Percentiles rank a stretch among this genome's conserved stretches.
Evolutionary conservation across 2,113 vertebrate species (phyloP).

Genomic region (Redunca redunca): DNA sequence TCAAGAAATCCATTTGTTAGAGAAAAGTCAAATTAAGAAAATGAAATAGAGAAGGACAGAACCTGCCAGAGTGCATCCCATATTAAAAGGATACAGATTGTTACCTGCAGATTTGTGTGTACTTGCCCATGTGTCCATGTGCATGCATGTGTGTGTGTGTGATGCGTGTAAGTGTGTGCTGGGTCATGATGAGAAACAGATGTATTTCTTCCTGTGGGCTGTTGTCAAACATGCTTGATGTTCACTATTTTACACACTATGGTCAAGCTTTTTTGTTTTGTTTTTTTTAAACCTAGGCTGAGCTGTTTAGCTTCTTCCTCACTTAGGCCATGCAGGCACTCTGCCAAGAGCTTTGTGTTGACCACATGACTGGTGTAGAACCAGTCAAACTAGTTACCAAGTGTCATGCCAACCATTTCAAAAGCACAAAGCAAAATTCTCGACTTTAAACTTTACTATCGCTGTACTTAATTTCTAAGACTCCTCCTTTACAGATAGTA

Average conservation of each 20-base stretch:
- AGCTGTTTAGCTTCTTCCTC: neutral
- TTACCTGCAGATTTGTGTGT: neutral
- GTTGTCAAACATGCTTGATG: neutral
- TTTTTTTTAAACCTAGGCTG: neutral
- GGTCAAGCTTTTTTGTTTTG: neutral
- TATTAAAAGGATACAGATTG: neutral
- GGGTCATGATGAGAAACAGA: neutral
- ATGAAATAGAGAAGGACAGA: neutral
- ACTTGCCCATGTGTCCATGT: rapidly evolving
- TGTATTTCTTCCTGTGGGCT: neutral
- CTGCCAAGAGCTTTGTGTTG: neutral
- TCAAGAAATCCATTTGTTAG: neutral
- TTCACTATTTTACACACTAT: neutral
- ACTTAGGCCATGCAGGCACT: neutral
- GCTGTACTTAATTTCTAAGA: neutral
- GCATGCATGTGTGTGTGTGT: too few species aligned
- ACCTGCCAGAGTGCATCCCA: neutral
- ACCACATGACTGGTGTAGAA: neutral
- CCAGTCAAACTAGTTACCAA: neutral
- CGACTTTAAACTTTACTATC: neutral
- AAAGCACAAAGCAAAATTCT: neutral
- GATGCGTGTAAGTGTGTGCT: rapidly evolving
- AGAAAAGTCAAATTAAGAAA: neutral
- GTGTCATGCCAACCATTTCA: neutral
- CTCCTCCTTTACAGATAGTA: neutral